A percentile compares a stretch with the other conserved stretches of the same genome.
These are phyloP conservation scores for Trachelus troglodyta DNA, from an alignment of 2,888 invertebrate species.

Conservation along the genomic window DNA sequence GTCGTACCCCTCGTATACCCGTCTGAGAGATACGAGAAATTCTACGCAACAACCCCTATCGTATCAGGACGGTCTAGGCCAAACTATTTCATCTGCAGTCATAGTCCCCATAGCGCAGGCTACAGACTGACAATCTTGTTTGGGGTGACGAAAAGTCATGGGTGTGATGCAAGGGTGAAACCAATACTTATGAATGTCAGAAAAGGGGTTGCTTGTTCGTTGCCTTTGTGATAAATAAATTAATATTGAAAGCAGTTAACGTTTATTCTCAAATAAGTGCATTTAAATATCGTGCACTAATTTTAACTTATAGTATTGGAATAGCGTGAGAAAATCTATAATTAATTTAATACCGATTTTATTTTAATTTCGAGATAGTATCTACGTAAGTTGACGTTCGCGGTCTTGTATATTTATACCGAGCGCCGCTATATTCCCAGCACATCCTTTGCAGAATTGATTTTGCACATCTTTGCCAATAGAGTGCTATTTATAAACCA, in stretches of 20 bases:
- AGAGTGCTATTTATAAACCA: not conserved
- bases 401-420: not conserved
- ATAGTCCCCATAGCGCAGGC: conserved; percentile 33
- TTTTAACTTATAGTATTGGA: not conserved
- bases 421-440: not conserved
- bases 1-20: conserved; percentile 23
- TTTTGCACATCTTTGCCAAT: not conserved
- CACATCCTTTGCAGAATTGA: not conserved
- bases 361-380: not conserved
- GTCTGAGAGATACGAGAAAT: not conserved
- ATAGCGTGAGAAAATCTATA: not conserved
- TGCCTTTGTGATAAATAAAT: not conserved
- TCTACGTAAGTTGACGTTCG: not conserved
- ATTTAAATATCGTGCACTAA: not conserved
- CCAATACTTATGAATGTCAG: not conserved
- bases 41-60: conserved; percentile 34
- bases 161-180: not conserved
- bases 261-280: not conserved
- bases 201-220: not conserved
- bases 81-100: conserved; percentile 41
- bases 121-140: conserved; percentile 48
- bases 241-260: not conserved
- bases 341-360: not conserved
- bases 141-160: conserved; percentile 28
- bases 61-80: conserved; percentile 34